Percentiles rank a stretch among this genome's conserved stretches.
Evolutionary conservation across 2,113 vertebrate genomes (phyloP).

Genomic region (Donacobius atricapilla): DNA sequence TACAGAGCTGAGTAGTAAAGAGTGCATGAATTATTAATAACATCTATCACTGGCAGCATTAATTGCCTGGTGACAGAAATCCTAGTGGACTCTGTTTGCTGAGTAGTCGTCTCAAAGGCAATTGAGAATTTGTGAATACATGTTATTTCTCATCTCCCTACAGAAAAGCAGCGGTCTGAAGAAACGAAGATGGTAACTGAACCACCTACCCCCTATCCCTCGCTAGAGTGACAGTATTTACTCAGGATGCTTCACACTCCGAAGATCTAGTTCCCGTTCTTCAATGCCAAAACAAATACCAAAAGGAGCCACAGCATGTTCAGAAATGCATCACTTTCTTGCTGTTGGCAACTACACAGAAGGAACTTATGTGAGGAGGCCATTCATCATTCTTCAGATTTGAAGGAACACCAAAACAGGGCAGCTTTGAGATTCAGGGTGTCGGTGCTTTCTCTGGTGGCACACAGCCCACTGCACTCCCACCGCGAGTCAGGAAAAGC

Average conservation of each 20-base stretch:
- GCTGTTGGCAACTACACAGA: background rate
- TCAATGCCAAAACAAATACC: slow-evolving; percentile 4
- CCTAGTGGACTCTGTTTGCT: background rate
- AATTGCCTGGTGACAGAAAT: background rate
- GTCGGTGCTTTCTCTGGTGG: background rate
- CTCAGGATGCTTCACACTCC: background rate
- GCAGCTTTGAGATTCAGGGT: background rate
- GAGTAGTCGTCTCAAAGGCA: background rate
- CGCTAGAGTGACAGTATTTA: background rate
- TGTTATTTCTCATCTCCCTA: background rate
- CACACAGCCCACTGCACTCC: background rate
- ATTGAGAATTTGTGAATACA: background rate
- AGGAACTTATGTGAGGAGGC: background rate
- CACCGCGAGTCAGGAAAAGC: background rate
- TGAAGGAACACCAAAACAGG: background rate
- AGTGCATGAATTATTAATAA: background rate
- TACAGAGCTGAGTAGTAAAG: background rate
- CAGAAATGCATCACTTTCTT: slow-evolving; percentile 12
- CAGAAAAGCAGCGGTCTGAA: background rate
- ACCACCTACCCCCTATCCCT: background rate
- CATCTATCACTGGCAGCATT: background rate
- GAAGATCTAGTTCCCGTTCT: background rate
- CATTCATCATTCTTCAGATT: background rate
- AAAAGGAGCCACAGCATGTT: background rate
- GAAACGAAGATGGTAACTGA: background rate